These are phyloP conservation scores for Diorhabda elongata DNA, from an alignment of 1,140 invertebrate species.

Conservation along the genomic window DNA sequence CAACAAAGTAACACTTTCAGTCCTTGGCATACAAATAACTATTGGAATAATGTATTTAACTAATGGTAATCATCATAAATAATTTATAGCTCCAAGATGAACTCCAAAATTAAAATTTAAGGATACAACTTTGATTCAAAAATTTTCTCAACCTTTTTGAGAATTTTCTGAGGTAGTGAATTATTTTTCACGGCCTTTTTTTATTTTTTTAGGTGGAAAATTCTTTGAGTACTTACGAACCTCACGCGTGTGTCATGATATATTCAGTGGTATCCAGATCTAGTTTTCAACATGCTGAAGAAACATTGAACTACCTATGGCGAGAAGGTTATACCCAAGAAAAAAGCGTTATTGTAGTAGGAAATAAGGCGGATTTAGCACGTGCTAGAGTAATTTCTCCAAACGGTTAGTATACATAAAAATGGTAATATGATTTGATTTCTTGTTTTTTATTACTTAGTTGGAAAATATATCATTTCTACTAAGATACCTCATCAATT, in stretches of 20 bases:
- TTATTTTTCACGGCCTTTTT: neutral
- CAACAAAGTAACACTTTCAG: neutral
- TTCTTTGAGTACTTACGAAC: constrained; percentile 78
- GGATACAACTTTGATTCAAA: neutral
- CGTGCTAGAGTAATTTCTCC: constrained; percentile 74
- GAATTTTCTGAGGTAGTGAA: neutral
- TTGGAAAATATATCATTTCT: no score
- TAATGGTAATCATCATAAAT: neutral
- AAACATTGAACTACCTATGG: constrained; percentile 77
- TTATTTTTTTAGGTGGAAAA: constrained; percentile 65
- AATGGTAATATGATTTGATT: no score
- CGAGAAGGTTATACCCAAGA: constrained; percentile 73
- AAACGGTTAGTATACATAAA: constrained; percentile 60
- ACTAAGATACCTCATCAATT: no score
- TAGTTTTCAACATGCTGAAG: constrained; percentile 73
- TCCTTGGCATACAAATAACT: neutral
- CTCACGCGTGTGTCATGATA: constrained; percentile 84
- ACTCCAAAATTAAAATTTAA: neutral
- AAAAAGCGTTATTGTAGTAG: constrained; percentile 84
- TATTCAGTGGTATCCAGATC: constrained; percentile 79
- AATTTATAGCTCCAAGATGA: neutral
- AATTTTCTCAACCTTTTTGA: neutral
- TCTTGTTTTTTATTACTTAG: no score
- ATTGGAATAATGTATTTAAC: neutral
- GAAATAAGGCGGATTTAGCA: constrained; percentile 90